Evolutionary conservation across 2,113 vertebrate genomes (phyloP).

Genomic region (Tupaia tana): DNA sequence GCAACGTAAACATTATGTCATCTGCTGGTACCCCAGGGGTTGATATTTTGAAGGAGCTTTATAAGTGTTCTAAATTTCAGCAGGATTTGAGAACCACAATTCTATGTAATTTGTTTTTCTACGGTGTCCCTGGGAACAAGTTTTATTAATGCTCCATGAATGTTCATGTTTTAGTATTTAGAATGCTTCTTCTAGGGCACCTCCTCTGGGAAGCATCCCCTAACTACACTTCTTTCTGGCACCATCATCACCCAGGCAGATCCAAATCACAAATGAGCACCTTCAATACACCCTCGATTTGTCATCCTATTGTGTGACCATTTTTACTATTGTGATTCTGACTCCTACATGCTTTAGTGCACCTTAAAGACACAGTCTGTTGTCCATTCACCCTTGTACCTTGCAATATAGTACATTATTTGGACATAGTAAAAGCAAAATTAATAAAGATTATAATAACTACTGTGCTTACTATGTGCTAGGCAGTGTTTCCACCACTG

Average conservation of each 20-base stretch:
- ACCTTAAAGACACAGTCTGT: not conserved
- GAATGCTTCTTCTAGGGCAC: not conserved
- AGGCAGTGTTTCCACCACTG: not conserved
- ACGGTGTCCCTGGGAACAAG: not conserved
- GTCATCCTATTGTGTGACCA: accelerated
- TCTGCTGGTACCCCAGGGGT: too few relatives aligned
- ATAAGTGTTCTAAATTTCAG: not conserved
- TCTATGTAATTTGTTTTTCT: not conserved
- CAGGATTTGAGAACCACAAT: not conserved
- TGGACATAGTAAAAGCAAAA: not conserved
- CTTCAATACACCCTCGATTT: not conserved
- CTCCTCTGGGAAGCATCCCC: not conserved
- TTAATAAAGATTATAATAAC: not conserved
- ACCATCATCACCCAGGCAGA: not conserved
- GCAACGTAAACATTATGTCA: too few relatives aligned
- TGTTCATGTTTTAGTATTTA: not conserved
- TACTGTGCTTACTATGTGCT: accelerated
- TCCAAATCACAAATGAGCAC: not conserved
- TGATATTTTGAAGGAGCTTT: not conserved
- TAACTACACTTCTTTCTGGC: not conserved
- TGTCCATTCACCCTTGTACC: not conserved
- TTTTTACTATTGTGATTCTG: not conserved
- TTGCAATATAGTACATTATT: not conserved
- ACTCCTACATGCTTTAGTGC: not conserved
- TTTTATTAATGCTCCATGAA: not conserved